Conservation (phyloP, 2,888 invertebrate genomes). For the Andrena chrysosceles region DNA sequence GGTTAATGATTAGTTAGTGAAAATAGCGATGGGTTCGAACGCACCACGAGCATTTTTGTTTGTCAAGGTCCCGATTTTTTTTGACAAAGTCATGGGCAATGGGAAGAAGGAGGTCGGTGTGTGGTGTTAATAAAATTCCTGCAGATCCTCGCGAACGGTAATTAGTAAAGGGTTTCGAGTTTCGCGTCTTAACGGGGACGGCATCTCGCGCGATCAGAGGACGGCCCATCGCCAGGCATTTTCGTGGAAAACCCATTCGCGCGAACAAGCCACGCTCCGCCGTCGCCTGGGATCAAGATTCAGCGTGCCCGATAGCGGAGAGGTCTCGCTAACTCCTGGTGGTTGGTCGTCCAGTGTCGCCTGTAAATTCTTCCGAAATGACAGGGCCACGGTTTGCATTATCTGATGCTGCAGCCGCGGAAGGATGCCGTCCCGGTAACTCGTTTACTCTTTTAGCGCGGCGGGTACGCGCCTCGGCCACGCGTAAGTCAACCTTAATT, state of each 20-base stretch:
- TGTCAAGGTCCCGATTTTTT: too few species aligned
- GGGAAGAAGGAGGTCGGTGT: not conserved
- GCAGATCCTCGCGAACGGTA: not conserved
- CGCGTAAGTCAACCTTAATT: slow-evolving; percentile 80
- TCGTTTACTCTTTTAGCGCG: slow-evolving; percentile 71
- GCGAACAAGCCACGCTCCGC: slow-evolving; percentile 45
- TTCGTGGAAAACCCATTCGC: slow-evolving; percentile 62
- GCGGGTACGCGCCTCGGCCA: slow-evolving; percentile 56
- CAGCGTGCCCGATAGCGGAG: slow-evolving; percentile 51
- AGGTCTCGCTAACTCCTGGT: slow-evolving; percentile 19
- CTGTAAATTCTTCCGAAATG: slow-evolving; percentile 83
- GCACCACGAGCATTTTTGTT: too few species aligned
- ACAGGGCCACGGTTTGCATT: slow-evolving; percentile 75
- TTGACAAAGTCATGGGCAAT: too few species aligned
- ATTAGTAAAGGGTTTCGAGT: slow-evolving; percentile 27
- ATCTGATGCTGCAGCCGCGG: slow-evolving; percentile 73
- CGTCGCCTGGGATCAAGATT: slow-evolving; percentile 54
- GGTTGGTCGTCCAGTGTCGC: slow-evolving; percentile 66
- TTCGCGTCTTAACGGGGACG: not conserved
- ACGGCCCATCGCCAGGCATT: slow-evolving; percentile 19
- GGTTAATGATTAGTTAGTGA: too few species aligned
- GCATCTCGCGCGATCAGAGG: slow-evolving; percentile 20
- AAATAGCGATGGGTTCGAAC: too few species aligned
- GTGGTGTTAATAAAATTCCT: slow-evolving; percentile 16
- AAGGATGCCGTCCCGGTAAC: slow-evolving; percentile 60